Conservation (phyloP, 2,888 invertebrate genomes). For the Balanococcus diminutus region DNA sequence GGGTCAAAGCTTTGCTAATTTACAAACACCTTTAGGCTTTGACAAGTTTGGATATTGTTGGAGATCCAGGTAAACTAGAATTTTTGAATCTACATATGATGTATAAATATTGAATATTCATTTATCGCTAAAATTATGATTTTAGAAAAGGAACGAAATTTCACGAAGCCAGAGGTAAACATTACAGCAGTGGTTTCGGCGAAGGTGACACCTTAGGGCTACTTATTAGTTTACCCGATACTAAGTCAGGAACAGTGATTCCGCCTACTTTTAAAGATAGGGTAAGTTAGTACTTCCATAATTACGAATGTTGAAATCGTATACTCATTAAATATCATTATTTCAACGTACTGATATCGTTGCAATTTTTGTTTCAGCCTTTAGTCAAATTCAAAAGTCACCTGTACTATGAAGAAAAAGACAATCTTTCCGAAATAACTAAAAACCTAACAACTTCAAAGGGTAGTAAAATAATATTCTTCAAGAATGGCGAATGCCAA, state of each 20-base stretch:
- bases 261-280: constrained; percentile 90
- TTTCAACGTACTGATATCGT: neutral
- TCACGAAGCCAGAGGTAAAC: constrained; percentile 88
- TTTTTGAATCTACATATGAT: neutral
- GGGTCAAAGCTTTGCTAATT: constrained; percentile 92
- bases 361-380: constrained; percentile 72
- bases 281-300: constrained; percentile 69
- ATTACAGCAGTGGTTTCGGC: constrained; percentile 82
- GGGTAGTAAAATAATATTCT: constrained; percentile 84
- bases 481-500: constrained; percentile 89
- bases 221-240: constrained; percentile 79
- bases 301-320: neutral
- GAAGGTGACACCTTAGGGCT: constrained; percentile 94
- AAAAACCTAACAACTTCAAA: constrained; percentile 76
- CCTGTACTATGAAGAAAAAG: constrained; percentile 96
- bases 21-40: constrained; percentile 96
- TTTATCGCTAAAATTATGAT: constrained; percentile 2
- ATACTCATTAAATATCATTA: neutral
- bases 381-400: constrained; percentile 98
- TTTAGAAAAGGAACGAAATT: constrained; percentile 73
- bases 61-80: constrained; percentile 78
- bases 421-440: constrained; percentile 75
- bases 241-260: constrained; percentile 69
- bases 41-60: constrained; percentile 99
- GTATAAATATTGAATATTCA: neutral